Evolutionary conservation across 2,888 invertebrate species (phyloP), one percentile per base, ranked within the genome.

Genomic region (Elysia crispata): DNA sequence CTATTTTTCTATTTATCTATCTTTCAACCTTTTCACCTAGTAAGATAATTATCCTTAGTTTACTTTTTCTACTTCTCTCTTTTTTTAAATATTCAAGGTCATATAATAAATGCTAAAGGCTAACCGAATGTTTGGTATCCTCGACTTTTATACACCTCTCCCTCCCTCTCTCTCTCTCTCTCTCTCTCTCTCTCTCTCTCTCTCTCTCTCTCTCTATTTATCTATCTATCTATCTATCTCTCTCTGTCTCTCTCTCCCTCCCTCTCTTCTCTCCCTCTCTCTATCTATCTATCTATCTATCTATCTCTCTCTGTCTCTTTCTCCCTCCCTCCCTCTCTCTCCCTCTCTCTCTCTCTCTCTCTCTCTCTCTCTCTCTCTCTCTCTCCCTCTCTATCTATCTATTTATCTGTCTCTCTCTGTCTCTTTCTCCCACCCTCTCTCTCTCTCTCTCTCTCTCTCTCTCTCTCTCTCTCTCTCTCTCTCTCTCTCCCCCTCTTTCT

Each of bases 281-380:
- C 20, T 20, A n/a, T n/a, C n/a, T n/a, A n/a, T n/a, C n/a, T n/a
- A n/a, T n/a, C n/a, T n/a, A n/a, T 60, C n/a, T 60, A 5, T 60
- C 60, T 60, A 3, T 60, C 60, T 60, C 60, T 60, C n/a, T 60
- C 60, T 60, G 3, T 60, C 60, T 60, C n/a, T 60, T 18, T 66
- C 18, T 23, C 18, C 18, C 28, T 76, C 66, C 66, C 20, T 66
- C 66, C 50, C 20, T 66, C 66, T 76, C 6, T 66, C 41, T 76
- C 23, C 49, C 23, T 76, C 49, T 76, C 76, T 76, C 20, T 76
- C 76, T 66, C 20, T 76, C 76, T 66, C 41, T 66, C 60, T 60
- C 3, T 60, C 60, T 60, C 5, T 60, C 60, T 60, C 5, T 60
- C n/a, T 60, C 5, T 60, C 60, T 60, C 5, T 60, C 60, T 60